phyloP scores from a whole-genome alignment of 2,888 invertebrate species.

The Hydraecia micacea region DNA sequence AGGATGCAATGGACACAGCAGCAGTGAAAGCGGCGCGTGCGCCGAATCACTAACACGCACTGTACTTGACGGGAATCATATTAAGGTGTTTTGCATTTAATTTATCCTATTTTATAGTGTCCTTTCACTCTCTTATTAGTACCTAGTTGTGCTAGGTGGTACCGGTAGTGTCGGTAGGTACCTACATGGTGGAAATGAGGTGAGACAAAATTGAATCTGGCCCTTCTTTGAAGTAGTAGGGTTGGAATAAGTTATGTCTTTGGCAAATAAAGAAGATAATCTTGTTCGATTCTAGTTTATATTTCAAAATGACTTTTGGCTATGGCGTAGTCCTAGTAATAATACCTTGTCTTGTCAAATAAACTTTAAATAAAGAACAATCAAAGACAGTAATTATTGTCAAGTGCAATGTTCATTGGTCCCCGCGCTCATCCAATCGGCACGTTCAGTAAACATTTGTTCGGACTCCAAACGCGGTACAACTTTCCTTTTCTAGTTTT shows the following conservation, averaged over 20 bases:
- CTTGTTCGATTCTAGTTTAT: background rate
- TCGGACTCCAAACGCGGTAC: constrained; percentile 68
- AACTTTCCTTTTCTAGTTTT: constrained; percentile 88
- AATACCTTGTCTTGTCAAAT: background rate
- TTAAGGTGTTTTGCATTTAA: constrained; percentile 84
- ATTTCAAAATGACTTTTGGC: background rate
- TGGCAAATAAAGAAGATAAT: background rate
- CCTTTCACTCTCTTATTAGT: constrained; percentile 81
- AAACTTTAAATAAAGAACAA: constrained; percentile 11
- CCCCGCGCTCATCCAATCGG: constrained; percentile 57
- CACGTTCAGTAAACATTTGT: constrained; percentile 86
- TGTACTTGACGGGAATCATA: constrained; percentile 86
- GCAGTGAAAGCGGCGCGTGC: constrained; percentile 87
- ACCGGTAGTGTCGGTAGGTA: background rate
- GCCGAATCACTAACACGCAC: constrained; percentile 78
- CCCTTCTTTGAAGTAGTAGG: background rate
- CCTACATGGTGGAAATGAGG: background rate
- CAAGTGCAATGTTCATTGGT: constrained; percentile 46
- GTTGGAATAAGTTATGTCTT: background rate
- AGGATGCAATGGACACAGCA: constrained; percentile 81
- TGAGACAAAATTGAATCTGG: background rate
- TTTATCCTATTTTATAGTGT: constrained; percentile 81
- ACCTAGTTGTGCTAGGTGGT: constrained; percentile 11
- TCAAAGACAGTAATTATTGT: constrained; percentile 38
- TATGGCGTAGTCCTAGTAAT: background rate